Base-by-base conservation (phyloP, 35 echinoderm and acorn worm species). In the Amphiura filiformis region DNA sequence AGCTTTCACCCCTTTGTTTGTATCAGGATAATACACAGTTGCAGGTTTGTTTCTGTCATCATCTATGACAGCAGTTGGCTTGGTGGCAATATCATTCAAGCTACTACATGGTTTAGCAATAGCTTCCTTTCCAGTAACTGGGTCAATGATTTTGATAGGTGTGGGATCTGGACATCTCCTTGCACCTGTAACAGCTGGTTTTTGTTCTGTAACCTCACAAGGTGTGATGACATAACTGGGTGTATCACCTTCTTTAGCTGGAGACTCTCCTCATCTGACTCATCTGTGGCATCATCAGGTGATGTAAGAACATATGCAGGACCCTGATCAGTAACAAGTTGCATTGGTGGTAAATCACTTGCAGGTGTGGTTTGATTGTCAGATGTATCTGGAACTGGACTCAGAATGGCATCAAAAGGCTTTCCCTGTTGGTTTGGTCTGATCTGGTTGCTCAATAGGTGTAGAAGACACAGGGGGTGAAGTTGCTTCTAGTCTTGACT, bases 231-330 rank as follows among this genome's bases (percentile, higher is more conserved):
- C 61, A n/a, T 70, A 70, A 70, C 26, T 30, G 7, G 26, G 61
- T 26, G 28, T 70, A 23, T n/a, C 26, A 70, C 26, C 28, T 15
- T 30, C 61, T 41, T 34, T n/a, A n/a, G n/a, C n/a, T n/a, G n/a
- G n/a, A n/a, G n/a, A n/a, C n/a, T n/a, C n/a, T n/a, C 70, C 77
- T 38, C 85, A 31, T 41, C 35, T 42, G 70, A 34, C 30, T 36
- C 17, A 34, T 14, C 39, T 26, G 5, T 40, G 37, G 35, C 20
- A 31, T 40, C 37, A 37, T 39, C 37, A 0, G 79, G 57, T 11
- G 90, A 56, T 30, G 39, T 87, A 30, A 92, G 37, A 22, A 82
- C 40, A 82, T 80, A 92, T 18, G 79, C 84, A 78, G 84, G 90
- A 77, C 90, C 90, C 31, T 82, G 34, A 20, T 87, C 78, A 81